Base-by-base conservation (phyloP, 2,797 vertebrate species). In the Danio tinwini region DNA sequence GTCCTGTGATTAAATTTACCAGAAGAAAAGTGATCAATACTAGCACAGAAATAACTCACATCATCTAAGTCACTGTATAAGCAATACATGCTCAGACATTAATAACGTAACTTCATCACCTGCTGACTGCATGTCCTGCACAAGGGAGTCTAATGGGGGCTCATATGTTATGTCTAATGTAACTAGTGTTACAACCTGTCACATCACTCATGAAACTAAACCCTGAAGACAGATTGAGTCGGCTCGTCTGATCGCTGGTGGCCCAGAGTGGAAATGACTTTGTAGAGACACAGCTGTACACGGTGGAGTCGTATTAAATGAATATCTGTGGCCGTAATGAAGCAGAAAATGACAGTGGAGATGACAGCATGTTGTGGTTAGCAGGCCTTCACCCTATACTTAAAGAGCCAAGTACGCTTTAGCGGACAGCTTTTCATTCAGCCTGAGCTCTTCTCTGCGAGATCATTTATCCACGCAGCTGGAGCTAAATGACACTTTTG, bases 291-390 rank as follows among this genome's bases (percentile, higher is more conserved):
- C 88, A 86, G 90, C 86, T 88, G 90, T 85, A 91, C 87, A 88
- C 86, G 85, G 86, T 58, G 81, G 83, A 90, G 88, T 90, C 87
- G 83, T 88, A 88, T 88, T 89, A 89, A 92, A 92, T 91, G 87
- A 90, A 87, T 89, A 91, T 89, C 87, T 88, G 84, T 84, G 40
- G 83, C 79, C 69, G 84, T 90, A 91, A 93, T 91, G 88, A 90
- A 91, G 86, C 86, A 83, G 88, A 89, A 92, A 91, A 91, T 89
- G 87, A 90, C 86, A 89, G 84, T 44, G 70, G 83, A 88, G 89
- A 89, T 83, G 88, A 88, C 91, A 91, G 86, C 87, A 90, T 87
- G 87, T 85, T 71, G 67, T 83, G 88, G 90, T 90, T 91, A 92
- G 85, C 87, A 81, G 84, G 83, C 78, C 45, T 87, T 82, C 82